A percentile compares a stretch with the other conserved stretches of the same genome.
Evolutionary conservation across 2,888 invertebrate species (phyloP).

Genomic region (Epinotia nisella): DNA sequence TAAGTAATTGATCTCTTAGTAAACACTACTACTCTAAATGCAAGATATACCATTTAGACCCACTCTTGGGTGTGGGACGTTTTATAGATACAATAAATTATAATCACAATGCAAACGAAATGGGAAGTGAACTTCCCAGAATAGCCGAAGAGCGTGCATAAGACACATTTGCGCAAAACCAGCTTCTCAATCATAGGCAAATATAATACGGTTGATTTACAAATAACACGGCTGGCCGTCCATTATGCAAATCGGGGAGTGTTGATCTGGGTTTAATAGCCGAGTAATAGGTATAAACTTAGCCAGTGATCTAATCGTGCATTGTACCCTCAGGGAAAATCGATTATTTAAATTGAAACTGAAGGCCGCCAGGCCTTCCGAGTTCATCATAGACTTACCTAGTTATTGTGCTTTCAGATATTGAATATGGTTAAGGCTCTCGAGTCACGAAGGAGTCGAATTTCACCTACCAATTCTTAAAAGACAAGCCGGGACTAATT

Average conservation of each 20-base stretch:
- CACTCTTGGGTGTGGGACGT: not conserved
- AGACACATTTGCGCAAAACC: slow-evolving; percentile 20
- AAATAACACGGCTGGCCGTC: slow-evolving; percentile 22
- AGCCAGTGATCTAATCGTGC: slow-evolving; percentile 1
- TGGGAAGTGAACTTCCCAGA: slow-evolving; percentile 1
- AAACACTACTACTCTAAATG: not conserved
- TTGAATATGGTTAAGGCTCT: not conserved
- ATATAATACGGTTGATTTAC: slow-evolving; percentile 36
- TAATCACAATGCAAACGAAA: not conserved
- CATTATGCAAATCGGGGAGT: slow-evolving; percentile 31
- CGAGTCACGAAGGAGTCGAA: too few relatives aligned
- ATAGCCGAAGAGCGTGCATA: slow-evolving; percentile 13
- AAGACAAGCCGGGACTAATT: too few relatives aligned
- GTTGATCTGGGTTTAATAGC: slow-evolving; percentile 36
- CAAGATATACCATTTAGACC: not conserved
- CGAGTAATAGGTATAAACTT: slow-evolving; percentile 34
- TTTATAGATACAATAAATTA: not conserved
- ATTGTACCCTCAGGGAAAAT: slow-evolving; percentile 9
- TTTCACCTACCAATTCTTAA: too few relatives aligned
- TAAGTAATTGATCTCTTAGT: too few relatives aligned
- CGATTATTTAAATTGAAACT: slow-evolving; percentile 13
- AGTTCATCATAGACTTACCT: not conserved
- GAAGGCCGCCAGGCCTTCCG: not conserved
- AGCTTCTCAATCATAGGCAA: slow-evolving; percentile 18
- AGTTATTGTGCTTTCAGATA: not conserved